Evolutionary conservation across 2,888 invertebrate species (phyloP), one percentile per base, ranked within the genome.

Genomic region (Meghimatium bilineatum): DNA sequence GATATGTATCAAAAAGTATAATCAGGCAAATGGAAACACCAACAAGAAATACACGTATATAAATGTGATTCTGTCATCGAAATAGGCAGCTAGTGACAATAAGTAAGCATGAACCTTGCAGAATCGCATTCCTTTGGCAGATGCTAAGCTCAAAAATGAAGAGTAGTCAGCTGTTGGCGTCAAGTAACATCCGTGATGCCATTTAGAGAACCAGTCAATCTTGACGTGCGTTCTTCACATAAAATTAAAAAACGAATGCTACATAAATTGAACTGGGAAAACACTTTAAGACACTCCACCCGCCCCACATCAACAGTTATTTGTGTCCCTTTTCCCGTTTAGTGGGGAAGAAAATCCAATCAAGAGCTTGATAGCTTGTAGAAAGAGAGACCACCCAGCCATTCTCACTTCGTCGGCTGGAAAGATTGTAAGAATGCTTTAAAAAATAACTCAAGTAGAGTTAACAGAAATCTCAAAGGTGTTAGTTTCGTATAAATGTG

Each of bases 321-420:
- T 74, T 52, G 32, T 44, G 72, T 72, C 72, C n/a, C 32, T 52
- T 5, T 23, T 32, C 52, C 52, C 17, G 23, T 52, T n/a, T 23
- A 34, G 52, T 52, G 32, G 49, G n/a, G 60, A 12, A 36, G 60
- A 63, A 77, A 77, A 63, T 77, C 56, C 76, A 77, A 77, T 77
- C 76, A 77, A 32, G 5, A 77, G 1, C 74, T 49, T 77, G 49
- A 36, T 77, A 77, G 23, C 44, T 5, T 56, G 52, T 34, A 52
- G 56, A 52, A 67, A 38, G 67, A 34, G 52, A 52, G 80, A 80
- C 80, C 80, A 80, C 80, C 80, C 80, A 71, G 34, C 12, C 26
- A 8, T 56, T 80, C 71, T 36, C 80, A 80, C 80, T 63, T 78
- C 66, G 32, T 67, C 60, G 34, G 60, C 36, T 1, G 26, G 36